Conservation (phyloP, 2,113 vertebrate genomes). For the Ctenodactylus gundi region DNA sequence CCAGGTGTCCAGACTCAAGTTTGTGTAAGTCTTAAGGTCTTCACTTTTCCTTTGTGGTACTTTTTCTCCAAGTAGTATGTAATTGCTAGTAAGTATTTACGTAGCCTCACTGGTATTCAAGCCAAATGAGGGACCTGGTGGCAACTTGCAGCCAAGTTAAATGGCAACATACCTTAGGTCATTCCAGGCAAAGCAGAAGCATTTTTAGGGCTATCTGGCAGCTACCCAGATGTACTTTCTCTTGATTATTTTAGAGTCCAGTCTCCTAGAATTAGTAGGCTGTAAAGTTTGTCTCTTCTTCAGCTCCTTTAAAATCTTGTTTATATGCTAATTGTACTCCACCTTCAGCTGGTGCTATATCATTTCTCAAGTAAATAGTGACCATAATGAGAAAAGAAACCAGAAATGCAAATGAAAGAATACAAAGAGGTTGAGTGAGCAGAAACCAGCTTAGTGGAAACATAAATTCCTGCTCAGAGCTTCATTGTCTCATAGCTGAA, state of each 20-base stretch:
- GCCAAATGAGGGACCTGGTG: neutral
- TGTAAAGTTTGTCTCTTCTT: conserved; percentile 32
- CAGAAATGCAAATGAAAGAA: conserved; percentile 65
- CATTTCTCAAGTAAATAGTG: conserved; percentile 66
- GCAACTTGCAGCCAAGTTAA: neutral
- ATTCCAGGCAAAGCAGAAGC: neutral
- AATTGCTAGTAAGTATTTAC: neutral
- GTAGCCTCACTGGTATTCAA: neutral
- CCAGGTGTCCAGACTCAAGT: neutral
- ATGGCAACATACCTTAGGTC: neutral
- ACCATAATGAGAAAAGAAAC: conserved; percentile 71
- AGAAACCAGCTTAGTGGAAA: conserved; percentile 1
- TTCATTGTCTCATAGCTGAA: neutral
- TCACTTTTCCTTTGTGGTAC: neutral
- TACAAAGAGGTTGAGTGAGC: neutral
- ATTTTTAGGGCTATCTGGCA: neutral
- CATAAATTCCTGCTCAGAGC: conserved; percentile 31
- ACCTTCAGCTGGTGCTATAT: conserved; percentile 42
- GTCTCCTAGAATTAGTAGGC: conserved; percentile 21
- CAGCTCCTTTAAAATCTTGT: conserved; percentile 65
- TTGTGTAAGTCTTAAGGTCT: neutral
- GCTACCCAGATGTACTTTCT: neutral
- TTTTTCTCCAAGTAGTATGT: neutral
- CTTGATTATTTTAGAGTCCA: conserved; percentile 47
- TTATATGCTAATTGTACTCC: conserved; percentile 70